Percentiles rank a stretch among this genome's conserved stretches.
Evolutionary conservation across 1,140 invertebrate species (phyloP).

Genomic region (Myzus persicae): DNA sequence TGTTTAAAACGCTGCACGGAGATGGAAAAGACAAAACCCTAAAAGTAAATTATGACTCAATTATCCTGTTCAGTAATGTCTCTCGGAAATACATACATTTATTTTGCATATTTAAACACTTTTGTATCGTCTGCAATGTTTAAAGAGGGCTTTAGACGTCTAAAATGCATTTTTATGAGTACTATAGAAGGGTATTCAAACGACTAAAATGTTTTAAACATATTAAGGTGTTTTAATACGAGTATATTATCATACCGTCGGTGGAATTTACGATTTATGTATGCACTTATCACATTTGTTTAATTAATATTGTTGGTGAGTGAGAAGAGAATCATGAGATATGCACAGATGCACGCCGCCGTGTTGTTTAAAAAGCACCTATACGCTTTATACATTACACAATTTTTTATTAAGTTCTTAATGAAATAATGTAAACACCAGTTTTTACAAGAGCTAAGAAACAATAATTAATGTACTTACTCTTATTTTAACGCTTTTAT

Average conservation of each 20-base stretch:
- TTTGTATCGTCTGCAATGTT: conserved; percentile 26
- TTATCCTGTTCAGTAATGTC: conserved; percentile 26
- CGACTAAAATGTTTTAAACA: conserved; percentile 28
- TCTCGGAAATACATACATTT: conserved; percentile 22
- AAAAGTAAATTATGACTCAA: conserved; percentile 49
- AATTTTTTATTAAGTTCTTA: not conserved
- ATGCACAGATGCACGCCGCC: not conserved
- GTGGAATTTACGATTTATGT: not conserved
- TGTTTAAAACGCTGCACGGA: not conserved
- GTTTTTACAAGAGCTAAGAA: not conserved
- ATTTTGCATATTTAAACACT: conserved; percentile 50
- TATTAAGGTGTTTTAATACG: conserved; percentile 25
- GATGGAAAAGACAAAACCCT: conserved; percentile 13
- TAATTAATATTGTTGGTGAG: conserved; percentile 6
- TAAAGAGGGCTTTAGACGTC: conserved; percentile 33
- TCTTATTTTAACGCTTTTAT: not conserved
- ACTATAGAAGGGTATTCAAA: not conserved
- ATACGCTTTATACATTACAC: not conserved
- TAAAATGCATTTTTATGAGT: conserved; percentile 43
- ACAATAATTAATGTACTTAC: not conserved
- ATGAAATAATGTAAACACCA: not conserved
- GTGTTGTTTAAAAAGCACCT: not conserved
- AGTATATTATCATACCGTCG: conserved; percentile 19
- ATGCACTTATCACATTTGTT: not conserved
- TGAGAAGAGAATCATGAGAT: not conserved